Conservation (phyloP, 2,797 vertebrate genomes). For the Epinephelus malabaricus region DNA sequence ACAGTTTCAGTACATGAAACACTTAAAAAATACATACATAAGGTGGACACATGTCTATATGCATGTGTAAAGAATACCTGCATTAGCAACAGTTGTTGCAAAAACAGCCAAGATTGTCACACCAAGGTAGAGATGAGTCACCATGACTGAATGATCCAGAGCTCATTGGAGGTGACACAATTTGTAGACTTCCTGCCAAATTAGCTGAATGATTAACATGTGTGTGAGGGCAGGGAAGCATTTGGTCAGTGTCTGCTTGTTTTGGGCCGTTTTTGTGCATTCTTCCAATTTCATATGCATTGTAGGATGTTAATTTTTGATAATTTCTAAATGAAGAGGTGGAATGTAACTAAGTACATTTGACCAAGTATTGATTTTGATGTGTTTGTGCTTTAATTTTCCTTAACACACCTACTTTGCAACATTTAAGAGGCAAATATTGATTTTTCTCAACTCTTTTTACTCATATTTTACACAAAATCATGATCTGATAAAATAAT, state of each 20-base stretch:
- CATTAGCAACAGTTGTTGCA: conserved; percentile 16
- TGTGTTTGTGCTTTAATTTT: background rate
- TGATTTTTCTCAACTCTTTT: too few species aligned
- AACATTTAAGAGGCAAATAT: background rate
- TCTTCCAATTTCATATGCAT: background rate
- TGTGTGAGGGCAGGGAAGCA: conserved; percentile 32
- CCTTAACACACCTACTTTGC: background rate
- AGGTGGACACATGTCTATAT: too few species aligned
- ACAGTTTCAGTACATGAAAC: background rate
- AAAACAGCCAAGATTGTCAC: conserved; percentile 47
- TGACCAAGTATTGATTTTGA: background rate
- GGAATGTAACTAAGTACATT: background rate
- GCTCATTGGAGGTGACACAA: accelerated
- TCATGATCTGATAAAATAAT: too few species aligned
- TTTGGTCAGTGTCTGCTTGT: background rate
- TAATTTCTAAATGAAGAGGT: background rate
- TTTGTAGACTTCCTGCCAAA: conserved; percentile 58
- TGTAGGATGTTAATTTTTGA: background rate
- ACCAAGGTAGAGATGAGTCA: conserved; percentile 35
- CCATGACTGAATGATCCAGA: conserved; percentile 50
- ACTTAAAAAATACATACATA: too few species aligned
- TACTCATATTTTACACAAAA: too few species aligned
- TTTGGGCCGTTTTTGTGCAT: background rate
- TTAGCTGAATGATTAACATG: conserved; percentile 67
- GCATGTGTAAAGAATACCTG: conserved; percentile 51